A percentile compares a stretch with the other conserved stretches of the same genome.
Evolutionary conservation across 1,140 invertebrate genomes (phyloP).

Genomic region (Lordiphosa clarofinis): DNA sequence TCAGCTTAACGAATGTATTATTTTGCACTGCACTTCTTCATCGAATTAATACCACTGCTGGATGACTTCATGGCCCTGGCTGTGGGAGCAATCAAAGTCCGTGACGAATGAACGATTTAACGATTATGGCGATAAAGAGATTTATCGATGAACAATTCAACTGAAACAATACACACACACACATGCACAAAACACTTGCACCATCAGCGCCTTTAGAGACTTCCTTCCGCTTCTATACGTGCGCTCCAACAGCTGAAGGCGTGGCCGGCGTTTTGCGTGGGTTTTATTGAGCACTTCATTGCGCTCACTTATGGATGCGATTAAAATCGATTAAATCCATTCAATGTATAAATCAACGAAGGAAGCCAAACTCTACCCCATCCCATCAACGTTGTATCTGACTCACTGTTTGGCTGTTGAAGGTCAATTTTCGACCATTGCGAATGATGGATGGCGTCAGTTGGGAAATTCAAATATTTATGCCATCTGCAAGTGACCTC

Average conservation of each 20-base stretch:
- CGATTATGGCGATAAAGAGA: constrained; percentile 76
- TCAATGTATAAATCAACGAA: constrained; percentile 56
- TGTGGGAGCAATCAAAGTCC: constrained; percentile 54
- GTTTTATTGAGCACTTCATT: constrained; percentile 72
- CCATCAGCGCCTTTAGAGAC: constrained; percentile 4
- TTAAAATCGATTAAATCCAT: constrained; percentile 75
- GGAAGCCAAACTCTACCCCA: constrained; percentile 17
- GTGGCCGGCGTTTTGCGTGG: constrained; percentile 39
- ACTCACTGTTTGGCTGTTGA: constrained; percentile 14
- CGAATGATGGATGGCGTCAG: constrained; percentile 22
- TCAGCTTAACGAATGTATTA: too few relatives aligned
- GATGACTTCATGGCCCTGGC: constrained; percentile 6
- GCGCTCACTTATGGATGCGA: constrained; percentile 65
- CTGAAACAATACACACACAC: constrained; percentile 53
- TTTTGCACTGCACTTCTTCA: background rate
- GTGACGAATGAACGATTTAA: constrained; percentile 72
- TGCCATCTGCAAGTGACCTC: constrained; percentile 17
- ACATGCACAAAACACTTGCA: constrained; percentile 19
- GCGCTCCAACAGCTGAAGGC: constrained; percentile 16
- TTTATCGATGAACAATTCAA: constrained; percentile 69
- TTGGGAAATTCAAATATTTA: constrained; percentile 7
- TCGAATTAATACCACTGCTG: constrained; percentile 3
- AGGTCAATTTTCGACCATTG: constrained; percentile 32
- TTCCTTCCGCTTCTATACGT: constrained; percentile 31
- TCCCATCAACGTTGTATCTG: background rate